phyloP scores from a whole-genome alignment of 2,113 vertebrate species.

The Meriones unguiculatus region DNA sequence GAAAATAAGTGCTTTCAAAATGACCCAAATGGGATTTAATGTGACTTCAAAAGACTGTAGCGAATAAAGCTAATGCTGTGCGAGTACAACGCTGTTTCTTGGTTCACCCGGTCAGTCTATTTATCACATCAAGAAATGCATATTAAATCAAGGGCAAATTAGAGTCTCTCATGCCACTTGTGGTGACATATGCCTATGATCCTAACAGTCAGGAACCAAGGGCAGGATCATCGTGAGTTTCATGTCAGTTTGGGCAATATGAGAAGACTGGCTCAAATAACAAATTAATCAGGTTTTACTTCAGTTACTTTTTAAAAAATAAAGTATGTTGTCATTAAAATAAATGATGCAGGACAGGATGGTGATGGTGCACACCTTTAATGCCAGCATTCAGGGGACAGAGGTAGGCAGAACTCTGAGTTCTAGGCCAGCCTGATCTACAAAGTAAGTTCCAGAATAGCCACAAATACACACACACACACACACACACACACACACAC shows the following conservation, averaged over 20 bases:
- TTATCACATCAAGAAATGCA: background rate
- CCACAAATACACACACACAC: too few relatives aligned
- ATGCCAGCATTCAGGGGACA: background rate
- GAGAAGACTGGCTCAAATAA: background rate
- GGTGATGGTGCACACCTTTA: background rate
- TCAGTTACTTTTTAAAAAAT: background rate
- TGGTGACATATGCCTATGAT: background rate
- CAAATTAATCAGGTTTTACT: background rate
- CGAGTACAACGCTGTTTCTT: background rate
- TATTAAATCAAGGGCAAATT: background rate
- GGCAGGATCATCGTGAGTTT: too few relatives aligned
- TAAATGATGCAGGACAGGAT: background rate
- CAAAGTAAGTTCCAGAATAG: background rate
- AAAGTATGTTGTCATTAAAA: conserved; percentile 18
- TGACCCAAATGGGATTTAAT: background rate
- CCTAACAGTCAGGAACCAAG: background rate
- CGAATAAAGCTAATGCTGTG: background rate
- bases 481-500: too few relatives aligned
- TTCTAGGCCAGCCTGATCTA: background rate
- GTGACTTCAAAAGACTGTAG: conserved; percentile 10
- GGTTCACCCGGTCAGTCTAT: background rate
- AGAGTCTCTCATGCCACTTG: background rate
- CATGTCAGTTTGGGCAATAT: background rate
- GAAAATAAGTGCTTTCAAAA: background rate
- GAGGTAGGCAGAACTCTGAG: background rate